Conservation (phyloP, 2,113 vertebrate genomes). For the Pan troglodytes region DNA sequence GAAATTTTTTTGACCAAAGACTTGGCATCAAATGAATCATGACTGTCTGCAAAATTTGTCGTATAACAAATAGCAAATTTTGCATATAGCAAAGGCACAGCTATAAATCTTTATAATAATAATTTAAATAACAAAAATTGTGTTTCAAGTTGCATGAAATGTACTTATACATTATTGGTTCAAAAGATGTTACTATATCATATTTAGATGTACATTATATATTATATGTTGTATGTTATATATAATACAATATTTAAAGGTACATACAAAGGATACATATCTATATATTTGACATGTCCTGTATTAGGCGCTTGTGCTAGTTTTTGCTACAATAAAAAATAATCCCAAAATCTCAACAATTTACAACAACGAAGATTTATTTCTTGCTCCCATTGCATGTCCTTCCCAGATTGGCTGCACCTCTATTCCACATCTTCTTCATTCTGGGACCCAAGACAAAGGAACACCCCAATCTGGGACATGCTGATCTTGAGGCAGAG, state of each 20-base stretch:
- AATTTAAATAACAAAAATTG: constrained; percentile 44
- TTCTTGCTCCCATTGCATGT: not conserved
- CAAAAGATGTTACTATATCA: not conserved
- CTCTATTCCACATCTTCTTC: not conserved
- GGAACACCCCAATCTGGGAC: not conserved
- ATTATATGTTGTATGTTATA: not conserved
- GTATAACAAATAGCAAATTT: not conserved
- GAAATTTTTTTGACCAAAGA: not conserved
- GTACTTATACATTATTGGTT: not conserved
- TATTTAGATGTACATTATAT: not conserved
- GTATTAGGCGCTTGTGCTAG: not conserved
- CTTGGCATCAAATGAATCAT: constrained; percentile 25
- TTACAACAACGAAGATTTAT: not conserved
- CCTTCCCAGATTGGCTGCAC: not conserved
- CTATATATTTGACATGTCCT: not conserved
- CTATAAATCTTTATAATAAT: constrained; percentile 8
- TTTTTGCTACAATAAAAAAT: not conserved
- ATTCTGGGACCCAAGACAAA: not conserved
- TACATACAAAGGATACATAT: not conserved
- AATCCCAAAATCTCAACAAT: not conserved
- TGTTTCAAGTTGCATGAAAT: not conserved
- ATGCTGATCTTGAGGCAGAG: not conserved
- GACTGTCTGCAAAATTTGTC: not conserved
- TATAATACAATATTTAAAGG: not conserved
- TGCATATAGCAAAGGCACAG: not conserved